These are phyloP conservation scores for Cyprinella venusta DNA, from an alignment of 2,797 vertebrate species.

Conservation along the genomic window DNA sequence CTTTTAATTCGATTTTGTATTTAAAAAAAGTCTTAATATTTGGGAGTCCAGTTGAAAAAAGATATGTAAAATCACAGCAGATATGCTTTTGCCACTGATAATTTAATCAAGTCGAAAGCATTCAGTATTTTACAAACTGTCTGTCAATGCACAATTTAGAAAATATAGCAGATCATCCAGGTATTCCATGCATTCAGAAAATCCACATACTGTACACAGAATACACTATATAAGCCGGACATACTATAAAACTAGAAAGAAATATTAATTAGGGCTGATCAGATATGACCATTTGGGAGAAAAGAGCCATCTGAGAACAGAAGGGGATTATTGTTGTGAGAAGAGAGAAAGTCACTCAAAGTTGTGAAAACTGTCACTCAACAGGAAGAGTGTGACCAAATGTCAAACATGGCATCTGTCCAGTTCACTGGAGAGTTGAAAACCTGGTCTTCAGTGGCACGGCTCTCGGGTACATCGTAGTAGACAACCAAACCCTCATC, in stretches of 20 bases:
- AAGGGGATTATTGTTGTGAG: constrained; percentile 63
- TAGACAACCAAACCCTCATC: constrained; percentile 45
- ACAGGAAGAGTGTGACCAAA: constrained; percentile 62
- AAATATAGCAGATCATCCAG: not conserved
- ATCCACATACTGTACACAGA: not conserved
- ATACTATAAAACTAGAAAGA: constrained; percentile 2
- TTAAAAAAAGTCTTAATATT: not conserved
- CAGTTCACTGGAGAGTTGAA: constrained; percentile 63
- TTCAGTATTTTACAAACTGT: not conserved
- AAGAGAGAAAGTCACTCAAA: constrained; percentile 63
- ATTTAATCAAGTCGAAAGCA: not conserved
- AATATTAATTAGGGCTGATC: constrained; percentile 46
- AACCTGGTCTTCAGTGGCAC: constrained; percentile 60
- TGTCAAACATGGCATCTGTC: constrained; percentile 63
- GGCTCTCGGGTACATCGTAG: constrained; percentile 46
- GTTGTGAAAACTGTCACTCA: constrained; percentile 66
- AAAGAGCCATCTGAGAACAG: constrained; percentile 58
- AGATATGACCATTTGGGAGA: constrained; percentile 49
- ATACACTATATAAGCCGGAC: not conserved
- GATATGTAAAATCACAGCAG: not conserved
- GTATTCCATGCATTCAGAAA: not conserved
- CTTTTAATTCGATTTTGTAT: not conserved
- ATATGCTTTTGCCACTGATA: not conserved
- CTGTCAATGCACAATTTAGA: not conserved
- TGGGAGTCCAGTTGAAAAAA: not conserved